A percentile compares a stretch with the other conserved stretches of the same genome.
phyloP scores from a whole-genome alignment of 1,140 invertebrate genomes.

The Epicauta chinensis region DNA sequence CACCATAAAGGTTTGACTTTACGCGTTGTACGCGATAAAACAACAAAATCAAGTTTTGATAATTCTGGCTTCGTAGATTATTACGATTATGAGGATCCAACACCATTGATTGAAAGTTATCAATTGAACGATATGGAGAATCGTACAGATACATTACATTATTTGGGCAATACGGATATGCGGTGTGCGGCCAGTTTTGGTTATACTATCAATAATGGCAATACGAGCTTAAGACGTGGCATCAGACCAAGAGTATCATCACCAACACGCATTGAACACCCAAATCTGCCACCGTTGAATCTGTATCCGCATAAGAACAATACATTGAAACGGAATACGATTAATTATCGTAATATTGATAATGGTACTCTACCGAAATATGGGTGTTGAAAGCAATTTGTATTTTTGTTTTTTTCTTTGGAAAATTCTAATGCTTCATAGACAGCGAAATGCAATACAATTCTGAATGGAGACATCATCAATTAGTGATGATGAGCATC shows the following conservation, averaged over 20 bases:
- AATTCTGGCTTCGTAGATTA: slow-evolving; percentile 67
- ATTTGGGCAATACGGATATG: slow-evolving; percentile 39
- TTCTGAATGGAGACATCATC: too few relatives aligned
- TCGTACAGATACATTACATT: slow-evolving; percentile 19
- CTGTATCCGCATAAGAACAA: slow-evolving; percentile 51
- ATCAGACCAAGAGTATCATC: slow-evolving; percentile 58
- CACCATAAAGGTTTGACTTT: slow-evolving; percentile 34
- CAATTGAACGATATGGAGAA: slow-evolving; percentile 50
- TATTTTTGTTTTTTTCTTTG: too few relatives aligned
- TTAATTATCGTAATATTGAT: slow-evolving; percentile 35
- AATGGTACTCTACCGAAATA: slow-evolving; percentile 35
- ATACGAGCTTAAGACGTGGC: slow-evolving; percentile 37
- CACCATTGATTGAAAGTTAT: slow-evolving; percentile 65
- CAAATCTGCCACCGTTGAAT: slow-evolving; percentile 69
- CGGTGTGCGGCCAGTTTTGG: slow-evolving; percentile 33
- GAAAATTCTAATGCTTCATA: too few relatives aligned
- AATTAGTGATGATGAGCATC: too few relatives aligned
- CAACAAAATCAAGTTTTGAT: slow-evolving; percentile 50
- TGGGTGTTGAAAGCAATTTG: slow-evolving; percentile 8
- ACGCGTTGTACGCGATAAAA: slow-evolving; percentile 16
- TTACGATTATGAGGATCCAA: slow-evolving; percentile 60
- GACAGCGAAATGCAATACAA: too few relatives aligned
- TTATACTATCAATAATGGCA: slow-evolving; percentile 29
- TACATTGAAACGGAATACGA: slow-evolving; percentile 33
- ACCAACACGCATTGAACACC: slow-evolving; percentile 71